These are phyloP conservation scores for Orius laevigatus DNA, from an alignment of 1,140 invertebrate genomes.

Conservation along the genomic window DNA sequence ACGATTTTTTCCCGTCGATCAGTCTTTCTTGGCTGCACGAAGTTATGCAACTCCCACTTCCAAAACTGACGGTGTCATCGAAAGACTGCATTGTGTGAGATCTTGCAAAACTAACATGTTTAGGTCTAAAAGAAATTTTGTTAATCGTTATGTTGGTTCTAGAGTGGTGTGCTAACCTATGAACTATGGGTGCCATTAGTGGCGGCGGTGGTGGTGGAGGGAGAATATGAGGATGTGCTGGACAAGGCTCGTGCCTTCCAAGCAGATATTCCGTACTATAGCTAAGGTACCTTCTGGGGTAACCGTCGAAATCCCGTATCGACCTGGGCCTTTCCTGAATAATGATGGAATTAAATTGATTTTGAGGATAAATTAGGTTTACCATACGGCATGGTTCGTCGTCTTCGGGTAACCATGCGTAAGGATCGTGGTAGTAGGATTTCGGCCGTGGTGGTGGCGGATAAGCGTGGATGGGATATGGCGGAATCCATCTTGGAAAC, in stretches of 20 bases:
- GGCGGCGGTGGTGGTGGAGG: constrained; percentile 34
- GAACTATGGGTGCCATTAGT: constrained; percentile 15
- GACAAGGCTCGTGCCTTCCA: constrained; percentile 25
- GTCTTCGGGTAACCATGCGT: constrained; percentile 58
- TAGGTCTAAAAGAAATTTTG: constrained; percentile 38
- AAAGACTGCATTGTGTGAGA: constrained; percentile 69
- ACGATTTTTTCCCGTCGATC: constrained; percentile 41
- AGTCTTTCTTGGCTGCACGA: constrained; percentile 52
- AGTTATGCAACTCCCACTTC: constrained; percentile 33
- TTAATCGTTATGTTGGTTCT: too few species aligned
- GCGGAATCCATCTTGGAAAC: constrained; percentile 44
- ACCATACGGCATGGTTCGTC: constrained; percentile 53
- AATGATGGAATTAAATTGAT: neutral
- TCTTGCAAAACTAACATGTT: constrained; percentile 80
- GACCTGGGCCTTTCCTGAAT: constrained; percentile 20
- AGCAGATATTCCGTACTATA: constrained; percentile 28
- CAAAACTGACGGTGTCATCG: constrained; percentile 40
- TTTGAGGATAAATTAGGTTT: constrained; percentile 34
- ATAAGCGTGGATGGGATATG: constrained; percentile 25
- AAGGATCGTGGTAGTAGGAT: constrained; percentile 53
- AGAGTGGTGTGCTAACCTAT: constrained; percentile 1
- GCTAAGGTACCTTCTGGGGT: constrained; percentile 24
- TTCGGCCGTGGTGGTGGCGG: constrained; percentile 33
- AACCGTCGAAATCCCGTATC: constrained; percentile 17
- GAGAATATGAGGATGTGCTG: constrained; percentile 33